Base-by-base conservation (phyloP, 2,113 vertebrate genomes). In the Bos indicus region DNA sequence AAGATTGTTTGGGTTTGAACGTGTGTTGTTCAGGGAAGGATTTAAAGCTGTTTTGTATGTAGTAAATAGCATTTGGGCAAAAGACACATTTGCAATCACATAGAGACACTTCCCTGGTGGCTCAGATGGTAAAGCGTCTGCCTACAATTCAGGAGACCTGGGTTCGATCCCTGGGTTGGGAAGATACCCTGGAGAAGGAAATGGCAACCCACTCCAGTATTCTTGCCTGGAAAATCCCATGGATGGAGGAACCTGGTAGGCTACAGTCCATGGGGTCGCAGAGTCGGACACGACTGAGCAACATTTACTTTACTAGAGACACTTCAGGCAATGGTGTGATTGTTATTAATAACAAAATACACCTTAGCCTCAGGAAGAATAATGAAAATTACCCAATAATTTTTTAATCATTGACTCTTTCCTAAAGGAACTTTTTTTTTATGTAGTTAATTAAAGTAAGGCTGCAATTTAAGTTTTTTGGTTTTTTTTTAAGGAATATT, bases 361-460 rank as follows among this genome's bases (percentile, higher is more conserved):
- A 28, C 56, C 4, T 90, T 85, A 51, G 54, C 64, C 85, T 4
- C 28, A 88, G 74, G 19, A 36, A 78, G n/a, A 78, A 67, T 64
- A 97, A n/a, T 84, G 33, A 77, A 93, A 91, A 88, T 80, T 86
- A 36, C 43, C 19, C 51, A 56, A 25, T 12, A 81, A 2, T 78
- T 71, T 81, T 96, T 94, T 74, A 87, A 90, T 95, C 51, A 26
- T 52, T 62, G 52, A 77, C 59, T 83, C 2, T 81, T 93, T 80
- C 57, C 14, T 94, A 17, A 15, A 81, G 14, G 21, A 87, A 59
- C 23, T 95, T 60, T 82, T 94, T 95, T 56, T 88, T 96, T 16
- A 62, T 81, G 26, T 64, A 71, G 52, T 52, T 97, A 89, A 88
- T 82, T 93, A 91, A 78, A 96, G 56, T 43, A 95, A 93, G 88